These are phyloP conservation scores for Prosopocoilus inquinatus DNA, from an alignment of 2,888 invertebrate genomes.

Conservation along the genomic window DNA sequence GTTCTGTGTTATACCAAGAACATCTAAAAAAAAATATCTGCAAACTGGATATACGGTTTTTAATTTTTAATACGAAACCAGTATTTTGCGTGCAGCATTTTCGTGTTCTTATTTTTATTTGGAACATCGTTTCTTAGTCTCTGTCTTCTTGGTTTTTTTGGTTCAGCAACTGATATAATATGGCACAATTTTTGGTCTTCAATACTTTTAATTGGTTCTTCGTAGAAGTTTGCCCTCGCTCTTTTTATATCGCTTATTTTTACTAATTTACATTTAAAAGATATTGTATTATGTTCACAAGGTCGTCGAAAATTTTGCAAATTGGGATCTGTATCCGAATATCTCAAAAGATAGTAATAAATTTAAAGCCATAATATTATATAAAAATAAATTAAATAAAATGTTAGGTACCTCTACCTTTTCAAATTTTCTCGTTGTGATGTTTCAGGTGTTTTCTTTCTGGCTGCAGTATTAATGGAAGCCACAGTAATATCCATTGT, in stretches of 20 bases:
- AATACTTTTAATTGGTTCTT: slow-evolving; percentile 3
- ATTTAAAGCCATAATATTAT: background rate
- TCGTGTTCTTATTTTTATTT: slow-evolving; percentile 5
- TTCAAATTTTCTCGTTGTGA: background rate
- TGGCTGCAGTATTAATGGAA: too few relatives aligned
- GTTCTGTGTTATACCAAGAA: slow-evolving; percentile 9
- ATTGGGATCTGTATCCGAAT: slow-evolving; percentile 9
- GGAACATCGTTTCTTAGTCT: slow-evolving; percentile 1
- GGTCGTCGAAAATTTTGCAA: slow-evolving; percentile 8
- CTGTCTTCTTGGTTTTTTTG: slow-evolving; percentile 9
- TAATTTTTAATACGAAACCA: slow-evolving; percentile 9
- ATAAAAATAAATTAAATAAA: slow-evolving; percentile 1
- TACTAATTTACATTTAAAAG: slow-evolving; percentile 12
- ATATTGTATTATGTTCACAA: slow-evolving; percentile 11
- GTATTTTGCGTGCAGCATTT: slow-evolving; percentile 7
- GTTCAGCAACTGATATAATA: slow-evolving; percentile 10
- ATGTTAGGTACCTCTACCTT: background rate
- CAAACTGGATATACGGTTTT: slow-evolving; percentile 10
- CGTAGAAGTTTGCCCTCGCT: slow-evolving; percentile 6
- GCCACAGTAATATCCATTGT: too few relatives aligned
- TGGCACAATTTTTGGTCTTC: slow-evolving; percentile 13
- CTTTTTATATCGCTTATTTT: slow-evolving; percentile 3
- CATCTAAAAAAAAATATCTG: slow-evolving; percentile 5
- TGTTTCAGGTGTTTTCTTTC: too few relatives aligned
- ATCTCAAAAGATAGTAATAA: slow-evolving; percentile 5